Base-by-base conservation (phyloP, 35 echinoderm and acorn worm species). In the Anneissia japonica region DNA sequence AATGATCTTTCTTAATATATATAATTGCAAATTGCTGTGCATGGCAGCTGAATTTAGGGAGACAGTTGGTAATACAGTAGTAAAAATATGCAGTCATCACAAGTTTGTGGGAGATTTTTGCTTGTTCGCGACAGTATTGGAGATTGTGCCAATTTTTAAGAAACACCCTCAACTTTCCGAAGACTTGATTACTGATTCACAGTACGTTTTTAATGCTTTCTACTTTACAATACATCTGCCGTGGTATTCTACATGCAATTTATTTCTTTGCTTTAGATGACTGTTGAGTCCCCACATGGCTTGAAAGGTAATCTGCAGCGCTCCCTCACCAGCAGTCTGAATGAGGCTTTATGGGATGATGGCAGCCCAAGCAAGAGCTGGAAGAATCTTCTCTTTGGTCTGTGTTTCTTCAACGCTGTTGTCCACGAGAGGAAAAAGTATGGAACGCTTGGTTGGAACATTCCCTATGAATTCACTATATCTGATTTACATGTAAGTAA, bases 361-460 rank as follows among this genome's bases (percentile, higher is more conserved):
- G 40, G 28, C 4, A 45, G 85, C 7, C 89, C 96, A 26, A 92
- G 96, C 21, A 88, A 88, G 38, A 76, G 72, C 64, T 99, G 96
- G 96, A 93, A 87, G 86, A 93, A 89, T 46, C 84, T 99, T 31
- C 56, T 99, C 21, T 99, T 99, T 87, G 96, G 96, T 35, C 84
- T 94, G 40, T 99, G 92, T 84, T 97, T 97, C 89, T 99, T 99
- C 64, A 94, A 99, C 85, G 91, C 96, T 19, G 83, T 99, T n/a
- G 87, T 99, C 51, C 94, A 93, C 75, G 96, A 94, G 84, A 86
- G 96, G 31, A 94, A 93, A 87, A 99, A 99, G 56, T 99, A 94
- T 73, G 96, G 96, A 0, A 92, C 91, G 32, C 84, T 99, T 12
- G 96, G 96, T 12, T 99, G 93, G 86, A 99, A 99, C 37, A 99